Base-by-base conservation (phyloP, 2,797 vertebrate species). In the Diglossa cyanea region DNA sequence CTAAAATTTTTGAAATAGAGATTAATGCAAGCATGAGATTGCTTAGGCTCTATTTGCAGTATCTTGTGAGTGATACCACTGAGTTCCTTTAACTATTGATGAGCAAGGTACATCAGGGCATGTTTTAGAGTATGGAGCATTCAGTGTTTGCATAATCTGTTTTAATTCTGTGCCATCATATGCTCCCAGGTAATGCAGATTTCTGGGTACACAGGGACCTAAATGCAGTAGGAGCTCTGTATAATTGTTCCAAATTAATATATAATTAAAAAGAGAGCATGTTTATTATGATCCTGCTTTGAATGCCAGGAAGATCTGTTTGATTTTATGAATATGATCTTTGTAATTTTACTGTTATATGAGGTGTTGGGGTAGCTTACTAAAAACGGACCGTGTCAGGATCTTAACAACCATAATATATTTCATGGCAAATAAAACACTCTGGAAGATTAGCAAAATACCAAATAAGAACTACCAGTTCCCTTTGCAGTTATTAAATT, bases 401-500 rank as follows among this genome's bases (percentile, higher is more conserved):
- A 13, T 86, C 82, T 92, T 72, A 77, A 7, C 50, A 88, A 31
- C 84, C 31, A 51, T 82, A n/a, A 28, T 72, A 17, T 94, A 71
- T 88, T 95, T 90, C 39, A 31, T 90, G 75, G 21, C 44, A 94
- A 94, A 86, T 71, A 86, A 94, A 90, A 54, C 44, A 66, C 60
- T 79, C 44, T 81, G 65, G 66, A 84, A 88, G 45, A 90, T 94
- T 79, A 94, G 55, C 80, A 83, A 60, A 72, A 48, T 60, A 54
- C 33, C 45, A 26, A 25, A 21, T 73, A 80, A 60, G 57, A 82
- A 7, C 85, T 54, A 16, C 37, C 33, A 86, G 45, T 68, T 95
- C 58, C 66, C 40, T 94, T 92, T 78, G 47, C 91, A 95, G 94
- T 83, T 84, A 93, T 70, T 75, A 39, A 96, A 53, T 63, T 79